A percentile compares a stretch with the other conserved stretches of the same genome.
Evolutionary conservation across 2,888 invertebrate species (phyloP).

Genomic region (Eupeodes luniger): DNA sequence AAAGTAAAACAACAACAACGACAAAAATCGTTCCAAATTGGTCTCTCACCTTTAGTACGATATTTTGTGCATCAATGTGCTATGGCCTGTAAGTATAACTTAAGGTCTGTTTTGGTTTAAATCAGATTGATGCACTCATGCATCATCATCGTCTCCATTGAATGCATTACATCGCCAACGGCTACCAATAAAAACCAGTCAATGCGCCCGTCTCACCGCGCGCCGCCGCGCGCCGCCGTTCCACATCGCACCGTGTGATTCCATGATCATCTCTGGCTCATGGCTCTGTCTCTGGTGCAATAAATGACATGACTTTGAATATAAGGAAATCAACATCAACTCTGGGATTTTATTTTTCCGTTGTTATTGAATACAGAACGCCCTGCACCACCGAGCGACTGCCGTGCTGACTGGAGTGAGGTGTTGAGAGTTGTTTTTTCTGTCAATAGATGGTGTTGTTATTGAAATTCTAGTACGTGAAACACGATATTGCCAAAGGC

Average conservation of each 20-base stretch:
- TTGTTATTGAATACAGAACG: conserved; percentile 13
- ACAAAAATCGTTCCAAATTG: background rate
- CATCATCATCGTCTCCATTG: conserved; percentile 11
- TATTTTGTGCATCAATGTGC: background rate
- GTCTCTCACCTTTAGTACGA: conserved; percentile 7
- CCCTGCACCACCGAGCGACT: too few relatives aligned
- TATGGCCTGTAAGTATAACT: background rate
- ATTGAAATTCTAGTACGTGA: conserved; percentile 53
- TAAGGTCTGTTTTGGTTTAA: conserved; percentile 11
- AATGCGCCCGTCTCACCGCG: background rate
- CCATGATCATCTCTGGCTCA: conserved; percentile 1
- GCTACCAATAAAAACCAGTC: conserved; percentile 3
- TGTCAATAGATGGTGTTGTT: conserved; percentile 9
- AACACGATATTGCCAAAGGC: conserved; percentile 55
- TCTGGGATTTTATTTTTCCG: conserved; percentile 45
- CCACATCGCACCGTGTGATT: background rate
- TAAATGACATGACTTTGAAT: conserved; percentile 71
- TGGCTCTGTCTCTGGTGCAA: conserved; percentile 20
- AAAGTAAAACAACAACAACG: background rate
- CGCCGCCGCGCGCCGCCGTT: background rate
- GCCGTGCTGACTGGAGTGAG: background rate
- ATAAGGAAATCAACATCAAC: conserved; percentile 73
- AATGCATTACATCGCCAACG: conserved; percentile 1
- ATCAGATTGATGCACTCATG: conserved; percentile 37
- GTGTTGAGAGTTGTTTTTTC: conserved; percentile 27